Percentiles rank a stretch among this genome's conserved stretches.
Evolutionary conservation across 2,888 invertebrate species (phyloP).

Genomic region (Tetrapedia diversipes): DNA sequence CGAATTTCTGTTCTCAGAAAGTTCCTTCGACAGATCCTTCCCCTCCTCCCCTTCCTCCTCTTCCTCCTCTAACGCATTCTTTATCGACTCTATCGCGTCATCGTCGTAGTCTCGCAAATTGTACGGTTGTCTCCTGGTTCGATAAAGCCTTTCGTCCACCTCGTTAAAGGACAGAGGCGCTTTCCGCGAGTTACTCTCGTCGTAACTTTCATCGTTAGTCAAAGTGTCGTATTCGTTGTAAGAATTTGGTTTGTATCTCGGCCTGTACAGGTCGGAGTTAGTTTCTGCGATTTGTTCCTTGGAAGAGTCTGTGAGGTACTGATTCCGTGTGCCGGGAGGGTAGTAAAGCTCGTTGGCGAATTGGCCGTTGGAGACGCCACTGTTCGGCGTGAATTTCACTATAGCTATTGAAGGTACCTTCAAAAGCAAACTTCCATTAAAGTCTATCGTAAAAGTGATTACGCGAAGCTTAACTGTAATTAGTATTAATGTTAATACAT

Average conservation of each 20-base stretch:
- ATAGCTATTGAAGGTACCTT: conserved; percentile 88
- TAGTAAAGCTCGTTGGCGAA: conserved; percentile 93
- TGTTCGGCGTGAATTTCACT: conserved; percentile 90
- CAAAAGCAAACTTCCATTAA: conserved; percentile 75
- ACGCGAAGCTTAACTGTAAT: background rate
- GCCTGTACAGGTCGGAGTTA: conserved; percentile 27
- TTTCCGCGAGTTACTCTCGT: conserved; percentile 25
- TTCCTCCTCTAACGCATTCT: conserved; percentile 32
- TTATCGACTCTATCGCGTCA: conserved; percentile 46
- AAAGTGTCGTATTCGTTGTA: conserved; percentile 40
- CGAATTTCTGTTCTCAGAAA: background rate
- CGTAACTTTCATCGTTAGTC: conserved; percentile 28
- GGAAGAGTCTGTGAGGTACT: conserved; percentile 18
- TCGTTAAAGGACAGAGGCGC: conserved; percentile 19
- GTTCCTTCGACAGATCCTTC: background rate
- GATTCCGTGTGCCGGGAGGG: conserved; percentile 84
- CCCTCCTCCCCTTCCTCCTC: no score
- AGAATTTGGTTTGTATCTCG: conserved; percentile 27
- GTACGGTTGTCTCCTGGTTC: conserved; percentile 48
- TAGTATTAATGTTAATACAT: background rate
- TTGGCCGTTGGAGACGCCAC: conserved; percentile 86
- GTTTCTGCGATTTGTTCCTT: conserved; percentile 22
- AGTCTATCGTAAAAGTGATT: background rate
- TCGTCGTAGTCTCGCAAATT: conserved; percentile 35
- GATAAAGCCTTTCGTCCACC: conserved; percentile 49